Percentiles rank a stretch among this genome's conserved stretches.
Evolutionary conservation across 1,140 invertebrate species (phyloP).

Genomic region (Drosophila pseudoobscura): DNA sequence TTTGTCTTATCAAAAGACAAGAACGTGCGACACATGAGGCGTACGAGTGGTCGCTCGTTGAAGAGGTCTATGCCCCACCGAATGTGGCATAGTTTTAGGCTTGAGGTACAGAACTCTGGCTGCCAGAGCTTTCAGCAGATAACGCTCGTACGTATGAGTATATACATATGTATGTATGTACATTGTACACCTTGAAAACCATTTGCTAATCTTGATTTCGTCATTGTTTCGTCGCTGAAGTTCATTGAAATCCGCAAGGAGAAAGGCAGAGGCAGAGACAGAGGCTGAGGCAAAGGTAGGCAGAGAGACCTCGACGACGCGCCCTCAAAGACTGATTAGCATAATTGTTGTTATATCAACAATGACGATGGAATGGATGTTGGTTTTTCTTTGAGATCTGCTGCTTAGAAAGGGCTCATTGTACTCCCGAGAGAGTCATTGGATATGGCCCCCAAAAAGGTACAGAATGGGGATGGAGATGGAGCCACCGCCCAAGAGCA

Average conservation of each 20-base stretch:
- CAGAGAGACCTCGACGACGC: slow-evolving; percentile 41
- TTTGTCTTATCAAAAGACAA: too few relatives aligned
- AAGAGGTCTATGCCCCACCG: neutral
- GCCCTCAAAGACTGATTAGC: slow-evolving; percentile 56
- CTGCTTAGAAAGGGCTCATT: slow-evolving; percentile 44
- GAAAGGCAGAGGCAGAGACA: slow-evolving; percentile 50
- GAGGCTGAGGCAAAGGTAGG: slow-evolving; percentile 9
- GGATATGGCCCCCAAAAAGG: neutral
- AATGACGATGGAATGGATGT: slow-evolving; percentile 42
- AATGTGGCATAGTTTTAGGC: slow-evolving; percentile 40
- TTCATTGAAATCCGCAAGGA: slow-evolving; percentile 67
- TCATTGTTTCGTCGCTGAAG: slow-evolving; percentile 34
- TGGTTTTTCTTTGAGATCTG: slow-evolving; percentile 1
- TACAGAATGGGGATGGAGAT: slow-evolving; percentile 5
- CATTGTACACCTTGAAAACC: slow-evolving; percentile 15
- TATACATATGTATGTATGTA: neutral
- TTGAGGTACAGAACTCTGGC: neutral
- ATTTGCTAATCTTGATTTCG: slow-evolving; percentile 29
- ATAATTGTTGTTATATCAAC: slow-evolving; percentile 72
- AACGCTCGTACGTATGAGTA: neutral
- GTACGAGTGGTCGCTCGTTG: too few relatives aligned
- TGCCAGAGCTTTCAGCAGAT: slow-evolving; percentile 29
- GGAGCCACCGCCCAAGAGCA: slow-evolving; percentile 27
- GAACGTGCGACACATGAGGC: neutral
- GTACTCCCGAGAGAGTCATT: slow-evolving; percentile 6